Evolutionary conservation across 2,113 vertebrate genomes (phyloP).

Genomic region (Telmatochromis sp.): DNA sequence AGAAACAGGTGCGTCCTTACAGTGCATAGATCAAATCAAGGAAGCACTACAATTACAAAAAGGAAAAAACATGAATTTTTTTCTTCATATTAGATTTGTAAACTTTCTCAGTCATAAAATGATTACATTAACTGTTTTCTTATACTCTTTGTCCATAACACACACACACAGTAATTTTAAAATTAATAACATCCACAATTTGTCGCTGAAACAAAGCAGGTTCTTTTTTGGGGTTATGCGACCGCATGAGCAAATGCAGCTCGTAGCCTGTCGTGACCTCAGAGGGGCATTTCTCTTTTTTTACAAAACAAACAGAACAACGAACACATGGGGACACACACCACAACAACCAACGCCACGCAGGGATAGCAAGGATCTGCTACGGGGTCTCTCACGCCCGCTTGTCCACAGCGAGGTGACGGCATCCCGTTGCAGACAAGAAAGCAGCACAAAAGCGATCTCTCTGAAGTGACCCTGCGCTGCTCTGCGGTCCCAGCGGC

Average conservation of each 20-base stretch:
- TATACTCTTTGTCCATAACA: conserved; percentile 60
- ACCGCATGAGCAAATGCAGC: conserved; percentile 71
- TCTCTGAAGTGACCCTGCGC: conserved; percentile 5
- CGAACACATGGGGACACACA: conserved; percentile 67
- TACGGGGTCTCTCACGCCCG: conserved; percentile 53
- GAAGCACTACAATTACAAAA: conserved; percentile 88
- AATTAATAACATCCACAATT: conserved; percentile 67
- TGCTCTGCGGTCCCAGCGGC: conserved; percentile 14
- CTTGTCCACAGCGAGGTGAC: conserved; percentile 71
- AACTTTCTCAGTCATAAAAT: conserved; percentile 72
- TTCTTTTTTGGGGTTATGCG: background rate
- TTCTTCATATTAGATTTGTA: conserved; percentile 73
- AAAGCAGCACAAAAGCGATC: conserved; percentile 70
- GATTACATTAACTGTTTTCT: conserved; percentile 56
- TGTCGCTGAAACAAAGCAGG: conserved; percentile 67
- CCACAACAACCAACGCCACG: conserved; percentile 77
- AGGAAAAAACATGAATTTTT: conserved; percentile 52
- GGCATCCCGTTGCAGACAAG: conserved; percentile 84
- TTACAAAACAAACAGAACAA: conserved; percentile 47
- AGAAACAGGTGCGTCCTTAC: conserved; percentile 79
- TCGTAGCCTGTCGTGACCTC: conserved; percentile 57
- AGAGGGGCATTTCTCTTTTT: conserved; percentile 8
- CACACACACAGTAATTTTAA: conserved; percentile 50
- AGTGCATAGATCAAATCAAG: conserved; percentile 99
- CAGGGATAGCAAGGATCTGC: conserved; percentile 62